phyloP scores from a whole-genome alignment of 92 coral and sea anemone species.

The Porites divaricata region DNA sequence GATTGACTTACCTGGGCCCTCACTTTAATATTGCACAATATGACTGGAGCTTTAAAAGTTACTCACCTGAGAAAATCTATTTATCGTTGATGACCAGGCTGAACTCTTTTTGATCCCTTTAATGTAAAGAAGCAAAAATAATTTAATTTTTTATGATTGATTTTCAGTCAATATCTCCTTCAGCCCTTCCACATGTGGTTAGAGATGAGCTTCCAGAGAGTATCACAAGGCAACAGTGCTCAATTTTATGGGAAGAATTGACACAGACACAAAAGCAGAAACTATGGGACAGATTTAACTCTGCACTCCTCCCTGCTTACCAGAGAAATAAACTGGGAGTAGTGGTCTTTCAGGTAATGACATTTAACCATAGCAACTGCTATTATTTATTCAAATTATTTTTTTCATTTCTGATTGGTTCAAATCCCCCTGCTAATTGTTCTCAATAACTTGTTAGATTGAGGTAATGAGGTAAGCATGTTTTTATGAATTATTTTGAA shows the following conservation, averaged over 20 bases:
- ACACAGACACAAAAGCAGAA: slow-evolving; percentile 23
- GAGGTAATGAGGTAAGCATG: too few species aligned
- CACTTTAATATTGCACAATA: too few species aligned
- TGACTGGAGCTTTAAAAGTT: neutral
- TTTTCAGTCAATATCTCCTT: slow-evolving; percentile 27
- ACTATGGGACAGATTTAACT: slow-evolving; percentile 58
- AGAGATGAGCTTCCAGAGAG: slow-evolving; percentile 57
- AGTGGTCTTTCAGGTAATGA: slow-evolving; percentile 60
- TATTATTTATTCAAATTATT: too few species aligned
- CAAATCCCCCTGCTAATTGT: too few species aligned
- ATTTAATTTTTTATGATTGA: neutral
- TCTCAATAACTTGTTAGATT: too few species aligned
- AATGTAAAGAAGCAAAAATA: neutral
- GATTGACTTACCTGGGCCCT: too few species aligned
- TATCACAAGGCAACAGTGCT: slow-evolving; percentile 31
- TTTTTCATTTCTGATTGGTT: too few species aligned
- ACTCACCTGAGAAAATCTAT: too few species aligned
- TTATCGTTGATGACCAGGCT: too few species aligned
- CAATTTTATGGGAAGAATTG: slow-evolving; percentile 48
- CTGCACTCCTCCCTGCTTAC: slow-evolving; percentile 56
- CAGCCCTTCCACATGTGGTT: slow-evolving; percentile 54
- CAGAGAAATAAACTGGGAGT: slow-evolving; percentile 58
- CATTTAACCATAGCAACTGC: too few species aligned
- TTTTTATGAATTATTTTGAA: too few species aligned
- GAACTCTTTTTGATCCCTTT: neutral